These are phyloP conservation scores for Podarcis lilfordi DNA, from an alignment of 2,797 vertebrate species.

Conservation along the genomic window DNA sequence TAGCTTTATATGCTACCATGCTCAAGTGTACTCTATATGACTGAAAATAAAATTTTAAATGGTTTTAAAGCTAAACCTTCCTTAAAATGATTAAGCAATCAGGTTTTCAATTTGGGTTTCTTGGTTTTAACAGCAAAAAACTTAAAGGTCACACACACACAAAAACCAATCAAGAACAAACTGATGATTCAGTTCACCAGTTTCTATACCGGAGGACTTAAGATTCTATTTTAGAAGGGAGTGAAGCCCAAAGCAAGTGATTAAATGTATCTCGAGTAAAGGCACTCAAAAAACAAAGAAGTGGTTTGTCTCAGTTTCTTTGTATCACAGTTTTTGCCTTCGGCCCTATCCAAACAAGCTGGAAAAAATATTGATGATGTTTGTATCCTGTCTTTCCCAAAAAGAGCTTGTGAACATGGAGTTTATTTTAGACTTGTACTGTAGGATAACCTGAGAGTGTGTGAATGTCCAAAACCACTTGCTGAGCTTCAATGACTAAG, in stretches of 20 bases:
- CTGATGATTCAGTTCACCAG: background rate
- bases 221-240: background rate
- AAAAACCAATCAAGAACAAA: background rate
- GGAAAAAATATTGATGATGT: background rate
- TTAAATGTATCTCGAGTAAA: background rate
- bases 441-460: background rate
- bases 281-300: background rate
- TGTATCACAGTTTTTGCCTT: background rate
- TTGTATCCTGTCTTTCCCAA: background rate
- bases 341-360: background rate
- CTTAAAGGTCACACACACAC: background rate
- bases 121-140: constrained; percentile 26
- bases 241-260: background rate
- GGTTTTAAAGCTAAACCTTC: background rate
- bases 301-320: background rate
- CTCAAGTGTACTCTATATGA: background rate
- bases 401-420: background rate
- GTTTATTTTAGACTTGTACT: background rate
- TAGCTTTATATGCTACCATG: background rate
- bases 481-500: background rate
- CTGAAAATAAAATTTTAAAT: background rate
- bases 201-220: too few species aligned
- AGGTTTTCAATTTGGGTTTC: background rate
- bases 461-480: background rate
- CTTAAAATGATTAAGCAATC: background rate